Percentiles rank a stretch among this genome's conserved stretches.
Conservation (phyloP, 2,113 vertebrate species). For the Ochotona curzoniae region DNA sequence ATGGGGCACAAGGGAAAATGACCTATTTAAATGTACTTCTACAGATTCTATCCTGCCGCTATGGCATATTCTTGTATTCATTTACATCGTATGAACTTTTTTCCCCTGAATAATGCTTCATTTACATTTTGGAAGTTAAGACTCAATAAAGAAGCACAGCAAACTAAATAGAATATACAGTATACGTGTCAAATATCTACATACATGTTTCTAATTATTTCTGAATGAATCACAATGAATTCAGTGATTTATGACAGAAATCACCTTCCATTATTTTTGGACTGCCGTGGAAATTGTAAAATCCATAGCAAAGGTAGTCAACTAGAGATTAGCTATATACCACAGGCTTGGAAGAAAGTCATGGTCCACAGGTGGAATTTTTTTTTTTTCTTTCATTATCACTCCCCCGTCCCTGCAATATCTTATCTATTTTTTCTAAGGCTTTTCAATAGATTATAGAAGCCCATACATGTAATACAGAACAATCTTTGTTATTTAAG, state of each 20-base stretch:
- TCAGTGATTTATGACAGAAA: neutral
- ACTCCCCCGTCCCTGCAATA: neutral
- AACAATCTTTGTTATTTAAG: neutral
- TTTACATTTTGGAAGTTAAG: neutral
- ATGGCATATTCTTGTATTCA: neutral
- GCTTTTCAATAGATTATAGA: neutral
- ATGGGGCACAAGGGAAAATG: neutral
- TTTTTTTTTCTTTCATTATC: rapidly evolving
- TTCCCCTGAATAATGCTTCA: neutral
- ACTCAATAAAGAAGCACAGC: neutral
- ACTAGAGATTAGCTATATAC: neutral
- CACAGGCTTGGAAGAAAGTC: neutral
- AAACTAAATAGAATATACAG: neutral
- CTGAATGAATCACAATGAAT: neutral
- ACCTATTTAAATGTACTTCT: conserved; percentile 49
- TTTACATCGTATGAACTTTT: neutral
- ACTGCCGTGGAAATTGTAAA: neutral
- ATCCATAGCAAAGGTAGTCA: neutral
- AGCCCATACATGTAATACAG: neutral
- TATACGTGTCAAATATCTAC: neutral
- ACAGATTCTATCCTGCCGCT: neutral
- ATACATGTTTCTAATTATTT: neutral
- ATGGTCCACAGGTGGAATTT: neutral
- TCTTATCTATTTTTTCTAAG: neutral
- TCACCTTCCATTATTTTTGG: neutral